Evolutionary conservation across 2,888 invertebrate species (phyloP), one percentile per base, ranked within the genome.

Genomic region (Lasioglossum leucozonium): DNA sequence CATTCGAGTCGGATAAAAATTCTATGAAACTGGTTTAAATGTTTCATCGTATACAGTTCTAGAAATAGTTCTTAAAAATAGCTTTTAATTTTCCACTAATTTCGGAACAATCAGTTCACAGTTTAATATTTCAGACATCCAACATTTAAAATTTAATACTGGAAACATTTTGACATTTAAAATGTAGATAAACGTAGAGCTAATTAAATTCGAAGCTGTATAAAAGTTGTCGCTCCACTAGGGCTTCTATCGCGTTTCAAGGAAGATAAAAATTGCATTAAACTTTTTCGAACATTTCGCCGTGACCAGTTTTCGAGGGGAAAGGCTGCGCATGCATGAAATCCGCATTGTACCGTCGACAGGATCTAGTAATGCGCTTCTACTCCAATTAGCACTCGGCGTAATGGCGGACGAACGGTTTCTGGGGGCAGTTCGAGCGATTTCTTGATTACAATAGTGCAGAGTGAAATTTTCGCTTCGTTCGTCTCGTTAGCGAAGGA

Each of bases 261-360:
- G 62, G 62, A 16, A 30, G 62, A 62, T 62, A 62, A 62, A 30
- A 62, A 62, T 62, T 18, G 62, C 62, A 62, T 62, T 30, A 62
- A 62, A 62, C 62, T 62, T 62, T 62, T 62, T 62, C 34, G 16
- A 62, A 62, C 62, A 62, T 62, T 62, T 18, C 62, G 34, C 3
- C 18, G 30, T 8, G 62, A 34, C 62, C 30, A 30, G 62, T 34
- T 18, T 34, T 18, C 62, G 30, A 62, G 62, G 30, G 30, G 62
- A 34, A 30, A 18, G 34, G 30, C 30, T 30, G 62, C 30, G 62
- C 18, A 62, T 62, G 62, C 62, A 62, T 81, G 83, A 86, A 86
- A 81, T 81, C 84, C 84, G 86, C 84, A 80, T 81, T 77, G 77
- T 79, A 76, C 74, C 79, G 62, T 30, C 30, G 18, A 34, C 62